Conservation (phyloP, 2,113 vertebrate genomes). For the Corydoras maculifer region DNA sequence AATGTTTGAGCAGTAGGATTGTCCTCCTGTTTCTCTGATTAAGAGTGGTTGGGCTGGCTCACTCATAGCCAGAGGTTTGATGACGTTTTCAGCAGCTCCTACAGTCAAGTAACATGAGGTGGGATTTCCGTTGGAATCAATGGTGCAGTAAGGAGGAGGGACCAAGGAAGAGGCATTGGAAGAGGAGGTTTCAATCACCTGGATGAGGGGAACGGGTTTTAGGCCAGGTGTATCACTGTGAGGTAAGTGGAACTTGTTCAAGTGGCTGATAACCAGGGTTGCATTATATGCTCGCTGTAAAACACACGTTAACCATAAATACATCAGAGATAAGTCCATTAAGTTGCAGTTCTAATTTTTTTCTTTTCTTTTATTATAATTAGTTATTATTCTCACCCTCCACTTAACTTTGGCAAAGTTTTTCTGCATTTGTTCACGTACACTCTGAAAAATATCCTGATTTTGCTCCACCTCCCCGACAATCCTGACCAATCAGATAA, state of each 20-base stretch:
- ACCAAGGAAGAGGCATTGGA: no score
- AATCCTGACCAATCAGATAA: constrained; percentile 70
- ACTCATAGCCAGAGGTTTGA: constrained; percentile 38
- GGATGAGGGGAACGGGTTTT: constrained; percentile 40
- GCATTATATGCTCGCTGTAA: constrained; percentile 84
- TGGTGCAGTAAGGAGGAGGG: constrained; percentile 28
- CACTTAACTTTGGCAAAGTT: constrained; percentile 91
- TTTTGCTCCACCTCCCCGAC: constrained; percentile 76
- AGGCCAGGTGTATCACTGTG: constrained; percentile 31
- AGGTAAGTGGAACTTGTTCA: constrained; percentile 78
- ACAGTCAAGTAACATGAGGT: rapidly evolving
- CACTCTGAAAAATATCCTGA: constrained; percentile 80
- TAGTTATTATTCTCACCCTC: constrained; percentile 68
- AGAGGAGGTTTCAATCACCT: constrained; percentile 41
- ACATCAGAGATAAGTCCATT: not conserved
- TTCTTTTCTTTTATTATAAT: no score
- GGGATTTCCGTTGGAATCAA: constrained; percentile 53
- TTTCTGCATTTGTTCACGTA: constrained; percentile 86
- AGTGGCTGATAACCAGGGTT: constrained; percentile 73
- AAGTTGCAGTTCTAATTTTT: no score
- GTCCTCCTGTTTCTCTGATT: constrained; percentile 29
- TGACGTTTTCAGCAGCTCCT: constrained; percentile 11
- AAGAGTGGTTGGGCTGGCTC: constrained; percentile 34
- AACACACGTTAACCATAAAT: constrained; percentile 26
- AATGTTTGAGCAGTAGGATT: constrained; percentile 35